Percentiles rank a stretch among this genome's conserved stretches.
phyloP scores from a whole-genome alignment of 1,140 invertebrate species.

The Laodelphax striatellus region DNA sequence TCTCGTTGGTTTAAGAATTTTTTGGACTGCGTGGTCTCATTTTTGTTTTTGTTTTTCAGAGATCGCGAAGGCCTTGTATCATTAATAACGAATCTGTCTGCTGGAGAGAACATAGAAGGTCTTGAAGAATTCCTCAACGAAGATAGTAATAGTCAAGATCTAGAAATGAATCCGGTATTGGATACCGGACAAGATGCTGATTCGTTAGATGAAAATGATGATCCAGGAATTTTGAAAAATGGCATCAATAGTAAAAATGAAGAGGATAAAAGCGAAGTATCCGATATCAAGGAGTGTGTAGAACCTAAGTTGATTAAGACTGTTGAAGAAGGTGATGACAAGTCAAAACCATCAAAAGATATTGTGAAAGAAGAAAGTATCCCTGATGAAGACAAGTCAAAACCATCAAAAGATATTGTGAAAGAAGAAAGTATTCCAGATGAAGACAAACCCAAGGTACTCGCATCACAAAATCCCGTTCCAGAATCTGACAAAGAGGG shows the following conservation, averaged over 20 bases:
- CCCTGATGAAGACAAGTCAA: neutral
- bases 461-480: too few species aligned
- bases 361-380: slow-evolving; percentile 4
- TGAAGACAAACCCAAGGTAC: neutral
- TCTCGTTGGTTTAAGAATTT: too few species aligned
- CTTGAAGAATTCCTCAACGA: slow-evolving; percentile 46
- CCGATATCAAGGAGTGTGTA: slow-evolving; percentile 16
- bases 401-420: neutral
- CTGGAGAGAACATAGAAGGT: slow-evolving; percentile 46
- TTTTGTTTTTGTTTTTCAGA: slow-evolving; percentile 31
- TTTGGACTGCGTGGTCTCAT: too few species aligned
- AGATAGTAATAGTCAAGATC: slow-evolving; percentile 48
- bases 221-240: slow-evolving; percentile 4
- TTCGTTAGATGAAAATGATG: neutral
- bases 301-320: slow-evolving; percentile 13
- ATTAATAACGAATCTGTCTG: slow-evolving; percentile 57
- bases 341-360: too few species aligned
- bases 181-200: slow-evolving; percentile 34
- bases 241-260: slow-evolving; percentile 30
- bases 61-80: slow-evolving; percentile 61
- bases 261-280: slow-evolving; percentile 19
- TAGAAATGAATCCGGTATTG: slow-evolving; percentile 33
- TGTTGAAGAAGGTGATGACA: too few species aligned
- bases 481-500: neutral
- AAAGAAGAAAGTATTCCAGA: slow-evolving; percentile 3